Base-by-base conservation (phyloP, 2,888 invertebrate genomes). In the Drosophila maculinotata region DNA sequence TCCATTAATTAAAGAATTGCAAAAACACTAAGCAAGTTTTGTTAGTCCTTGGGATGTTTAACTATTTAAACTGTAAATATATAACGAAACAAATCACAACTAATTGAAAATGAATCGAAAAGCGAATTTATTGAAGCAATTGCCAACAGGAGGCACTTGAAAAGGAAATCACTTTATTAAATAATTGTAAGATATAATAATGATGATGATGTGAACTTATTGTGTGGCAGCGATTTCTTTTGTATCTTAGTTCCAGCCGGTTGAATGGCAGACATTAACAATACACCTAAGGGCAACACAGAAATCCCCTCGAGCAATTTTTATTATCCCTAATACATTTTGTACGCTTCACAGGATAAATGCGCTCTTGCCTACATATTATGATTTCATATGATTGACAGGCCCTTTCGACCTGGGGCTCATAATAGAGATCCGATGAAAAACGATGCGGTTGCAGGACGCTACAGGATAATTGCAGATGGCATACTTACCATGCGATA, bases 301-400 rank as follows among this genome's bases (percentile, higher is more conserved):
- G 41, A 57, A 56, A 60, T 58, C 35, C 56, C 65, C 49, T 58
- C 57, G 44, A 79, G 67, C 57, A 56, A 77, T 74, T 68, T n/a
- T 66, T 53, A 63, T 77, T 69, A 80, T 80, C 59, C 81, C 64
- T 69, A 84, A 73, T 87, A 67, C 45, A 80, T 69, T 76, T 69
- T 68, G 68, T 76, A 64, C 76, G 88, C 74, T 73, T 76, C 71
- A 69, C 54, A 69, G 76, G 57, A 76, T 57, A 69, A 66, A 76
- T 80, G 64, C 77, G 59, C 39, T 2, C 42, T 47, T 56, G 59
- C 57, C 51, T 44, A 45, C 45, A 65, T 67, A 69, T 69, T 81
- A 80, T 87, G 78, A 86, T 72, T 73, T 70, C 64, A 67, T 67
- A 84, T 81, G 87, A 81, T 87, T 81, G 81, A 78, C 81, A 78